Evolutionary conservation across 30 jellyfish, hydroid and myxozoan genomes (phyloP), one percentile per base, ranked within the genome.

Genomic region (Pelagia noctiluca): DNA sequence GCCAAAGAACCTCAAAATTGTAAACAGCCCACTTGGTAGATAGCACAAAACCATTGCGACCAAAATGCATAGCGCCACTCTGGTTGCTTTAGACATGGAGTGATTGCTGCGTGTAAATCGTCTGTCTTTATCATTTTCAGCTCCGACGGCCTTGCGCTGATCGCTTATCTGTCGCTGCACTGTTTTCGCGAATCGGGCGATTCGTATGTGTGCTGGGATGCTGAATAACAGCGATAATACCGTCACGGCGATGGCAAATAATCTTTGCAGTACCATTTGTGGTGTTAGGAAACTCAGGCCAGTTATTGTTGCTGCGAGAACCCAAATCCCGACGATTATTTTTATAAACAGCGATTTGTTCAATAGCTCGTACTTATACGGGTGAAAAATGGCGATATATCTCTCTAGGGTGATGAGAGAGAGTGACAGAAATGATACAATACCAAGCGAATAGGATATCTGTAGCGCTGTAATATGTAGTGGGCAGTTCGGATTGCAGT

Each of bases 221-320:
- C 68, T 3, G 68, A 52, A 19, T 2, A 19, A 3, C 7, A 52
- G 26, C 28, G 68, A 52, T 10, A 52, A 25, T 3, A 52, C 68
- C 30, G 4, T 52, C 21, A 52, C 26, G 28, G 28, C 68, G 12
- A 52, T 52, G 28, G 68, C 68, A 19, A 52, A 52, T 3, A 19
- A 2, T 19, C 68, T 25, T 19, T 52, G 68, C 12, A 52, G 26
- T 19, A 52, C 30, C 68, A 52, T 52, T 52, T 52, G 68, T 30
- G 68, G 68, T 5, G 68, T 52, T 3, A 52, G 68, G 26, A 52
- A 52, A 52, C 68, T 52, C 21, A 52, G 68, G 68, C 68, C 68
- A 10, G 68, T 52, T 52, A 30, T 52, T 19, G 21, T 3, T 19
- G 68, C 26, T 52, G 68, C 68, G 68, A 52, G 68, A 52, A 52